phyloP scores from a whole-genome alignment of 1,140 invertebrate species.

The Pseudomyrmex concolor region DNA sequence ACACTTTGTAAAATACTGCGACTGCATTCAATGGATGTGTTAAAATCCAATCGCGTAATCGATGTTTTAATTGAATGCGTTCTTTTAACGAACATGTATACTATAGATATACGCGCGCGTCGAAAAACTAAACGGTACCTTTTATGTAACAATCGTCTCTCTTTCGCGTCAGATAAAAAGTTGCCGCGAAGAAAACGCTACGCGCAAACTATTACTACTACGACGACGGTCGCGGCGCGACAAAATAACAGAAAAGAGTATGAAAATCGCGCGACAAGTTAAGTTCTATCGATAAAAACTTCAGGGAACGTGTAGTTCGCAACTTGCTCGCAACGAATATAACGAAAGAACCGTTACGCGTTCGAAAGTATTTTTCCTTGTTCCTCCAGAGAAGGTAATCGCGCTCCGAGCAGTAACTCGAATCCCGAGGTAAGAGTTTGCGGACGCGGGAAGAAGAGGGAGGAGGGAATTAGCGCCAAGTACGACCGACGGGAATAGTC shows the following conservation, averaged over 20 bases:
- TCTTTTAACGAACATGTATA: neutral
- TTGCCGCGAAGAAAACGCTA: neutral
- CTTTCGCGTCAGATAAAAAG: neutral
- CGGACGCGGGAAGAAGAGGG: neutral
- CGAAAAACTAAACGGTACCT: too few relatives aligned
- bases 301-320: conserved; percentile 10
- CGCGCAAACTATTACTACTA: neutral
- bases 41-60: conserved; percentile 1
- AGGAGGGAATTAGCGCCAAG: conserved; percentile 32
- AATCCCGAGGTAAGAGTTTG: conserved; percentile 1
- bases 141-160: too few relatives aligned
- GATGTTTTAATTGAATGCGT: conserved; percentile 13
- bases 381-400: conserved; percentile 23
- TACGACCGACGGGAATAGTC: conserved; percentile 25
- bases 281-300: conserved; percentile 50
- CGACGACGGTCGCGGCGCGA: neutral
- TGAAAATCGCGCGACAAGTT: conserved; percentile 42
- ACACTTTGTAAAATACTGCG: neutral
- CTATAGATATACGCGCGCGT: too few relatives aligned
- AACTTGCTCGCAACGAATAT: conserved; percentile 51
- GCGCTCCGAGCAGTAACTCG: conserved; percentile 23
- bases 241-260: conserved; percentile 6
- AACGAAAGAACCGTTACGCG: conserved; percentile 31
- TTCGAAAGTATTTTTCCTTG: conserved; percentile 37
- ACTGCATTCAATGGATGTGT: neutral